Evolutionary conservation across 2,888 invertebrate genomes (phyloP), one percentile per base, ranked within the genome.

Genomic region (Eupelmus urozonus): DNA sequence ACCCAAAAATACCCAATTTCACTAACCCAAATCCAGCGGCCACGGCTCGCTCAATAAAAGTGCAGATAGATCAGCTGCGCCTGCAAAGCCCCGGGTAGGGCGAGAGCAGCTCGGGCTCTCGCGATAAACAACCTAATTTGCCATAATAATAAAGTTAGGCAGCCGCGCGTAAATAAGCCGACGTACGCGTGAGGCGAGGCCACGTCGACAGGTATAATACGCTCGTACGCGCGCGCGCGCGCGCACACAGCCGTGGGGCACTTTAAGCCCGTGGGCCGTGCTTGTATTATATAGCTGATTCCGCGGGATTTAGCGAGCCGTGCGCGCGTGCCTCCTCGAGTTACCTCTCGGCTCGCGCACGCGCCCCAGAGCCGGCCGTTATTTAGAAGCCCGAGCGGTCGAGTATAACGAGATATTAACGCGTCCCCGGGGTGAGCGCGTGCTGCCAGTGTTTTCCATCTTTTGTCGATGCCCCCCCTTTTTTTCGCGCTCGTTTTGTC

Each of bases 331-430:
- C 73, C 51, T 40, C 2, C 73, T 65, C 76, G 59, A 18, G 51
- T 62, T 59, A 71, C 70, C 34, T n/a, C n/a, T n/a, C n/a, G n/a
- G n/a, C 27, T 34, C 53, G 49, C 49, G 9, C 18, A 34, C 25
- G 5, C 9, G 2, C 25, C 5, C 45, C 3, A 18, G n/a, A 65
- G 34, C 18, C 49, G 40, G 42, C 45, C 69, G 53, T 70, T 76
- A 76, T 70, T 76, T 63, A 76, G 53, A 76, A 23, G 49, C 49
- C 18, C 18, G 53, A 53, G 29, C 66, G 42, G 40, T n/a, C n/a
- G 53, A 49, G 60, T 25, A 62, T 78, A 78, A 78, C 74, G 74
- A 78, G 78, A 74, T 70, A 78, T 74, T 78, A 75, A 70, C 59
- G 74, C 74, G 59, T 70, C 65, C 70, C 60, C 53, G n/a, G 55